Percentiles rank a stretch among this genome's conserved stretches.
Evolutionary conservation across 2,888 invertebrate species (phyloP).

Genomic region (Tetropium fuscum): DNA sequence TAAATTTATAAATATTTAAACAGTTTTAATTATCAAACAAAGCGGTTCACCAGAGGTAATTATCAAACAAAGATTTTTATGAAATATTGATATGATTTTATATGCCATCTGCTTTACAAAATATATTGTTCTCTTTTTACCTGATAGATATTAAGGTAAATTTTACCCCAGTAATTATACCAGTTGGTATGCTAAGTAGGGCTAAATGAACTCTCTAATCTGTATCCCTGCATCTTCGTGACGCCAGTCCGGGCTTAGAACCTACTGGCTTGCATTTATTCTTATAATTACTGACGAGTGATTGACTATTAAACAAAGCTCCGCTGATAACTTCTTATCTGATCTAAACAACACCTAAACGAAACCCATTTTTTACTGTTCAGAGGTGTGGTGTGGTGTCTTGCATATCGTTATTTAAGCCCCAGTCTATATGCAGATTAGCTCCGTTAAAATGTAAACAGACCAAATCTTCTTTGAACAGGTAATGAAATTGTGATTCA

Average conservation of each 20-base stretch:
- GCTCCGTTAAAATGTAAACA: slow-evolving; percentile 39
- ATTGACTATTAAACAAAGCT: slow-evolving; percentile 44
- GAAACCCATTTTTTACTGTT: slow-evolving; percentile 35
- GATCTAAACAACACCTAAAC: slow-evolving; percentile 43
- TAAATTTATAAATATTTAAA: too few relatives aligned
- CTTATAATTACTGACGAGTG: slow-evolving; percentile 41
- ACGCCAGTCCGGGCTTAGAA: slow-evolving; percentile 16
- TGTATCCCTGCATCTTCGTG: slow-evolving; percentile 12
- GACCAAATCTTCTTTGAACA: slow-evolving; percentile 41
- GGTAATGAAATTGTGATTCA: slow-evolving; percentile 42
- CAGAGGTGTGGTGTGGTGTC: slow-evolving; percentile 30
- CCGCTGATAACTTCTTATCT: slow-evolving; percentile 40
- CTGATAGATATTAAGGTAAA: too few relatives aligned
- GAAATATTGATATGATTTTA: too few relatives aligned
- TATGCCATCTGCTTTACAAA: too few relatives aligned
- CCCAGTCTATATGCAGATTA: slow-evolving; percentile 39
- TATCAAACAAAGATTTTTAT: too few relatives aligned
- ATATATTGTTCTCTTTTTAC: too few relatives aligned
- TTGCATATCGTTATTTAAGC: slow-evolving; percentile 16
- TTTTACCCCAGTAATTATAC: slow-evolving; percentile 11
- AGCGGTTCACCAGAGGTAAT: too few relatives aligned
- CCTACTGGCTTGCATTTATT: slow-evolving; percentile 40
- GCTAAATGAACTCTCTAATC: slow-evolving; percentile 13
- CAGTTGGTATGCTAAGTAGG: slow-evolving; percentile 14
- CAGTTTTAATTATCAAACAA: too few relatives aligned